These are phyloP conservation scores for Rhinichthys klamathensis DNA, from an alignment of 2,113 vertebrate genomes.

Conservation along the genomic window DNA sequence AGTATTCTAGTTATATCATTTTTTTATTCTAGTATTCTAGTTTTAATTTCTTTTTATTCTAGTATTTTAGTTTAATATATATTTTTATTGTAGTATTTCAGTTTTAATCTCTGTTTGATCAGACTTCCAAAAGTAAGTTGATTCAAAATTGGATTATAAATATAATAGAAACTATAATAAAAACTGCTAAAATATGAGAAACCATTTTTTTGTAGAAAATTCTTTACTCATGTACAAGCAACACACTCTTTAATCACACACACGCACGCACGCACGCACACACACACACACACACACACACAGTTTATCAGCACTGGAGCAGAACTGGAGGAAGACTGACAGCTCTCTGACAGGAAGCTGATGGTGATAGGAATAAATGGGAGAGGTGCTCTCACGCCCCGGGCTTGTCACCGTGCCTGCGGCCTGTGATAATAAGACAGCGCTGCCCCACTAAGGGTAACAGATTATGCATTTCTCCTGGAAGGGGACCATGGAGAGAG, in stretches of 20 bases:
- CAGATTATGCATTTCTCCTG: slow-evolving; percentile 25
- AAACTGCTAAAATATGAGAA: neutral
- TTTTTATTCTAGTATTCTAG: neutral
- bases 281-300: slow-evolving; percentile 10
- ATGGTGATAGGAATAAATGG: slow-evolving; percentile 54
- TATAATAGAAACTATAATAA: too few species aligned
- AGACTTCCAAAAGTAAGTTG: too few species aligned
- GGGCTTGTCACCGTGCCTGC: slow-evolving; percentile 32
- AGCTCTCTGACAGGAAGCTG: slow-evolving; percentile 51
- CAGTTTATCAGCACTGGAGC: slow-evolving; percentile 16
- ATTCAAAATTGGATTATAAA: too few species aligned
- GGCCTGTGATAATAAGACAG: slow-evolving; percentile 48
- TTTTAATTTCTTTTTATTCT: neutral
- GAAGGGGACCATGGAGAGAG: neutral
- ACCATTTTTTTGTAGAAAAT: neutral
- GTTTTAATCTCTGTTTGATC: too few species aligned
- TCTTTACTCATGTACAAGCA: neutral
- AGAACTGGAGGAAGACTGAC: slow-evolving; percentile 19
- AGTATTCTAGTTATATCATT: neutral
- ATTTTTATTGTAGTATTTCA: too few species aligned
- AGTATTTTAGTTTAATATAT: too few species aligned
- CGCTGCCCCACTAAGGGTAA: neutral
- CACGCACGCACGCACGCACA: too few species aligned
- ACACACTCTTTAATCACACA: neutral
- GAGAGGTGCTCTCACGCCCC: slow-evolving; percentile 44